Base-by-base conservation (phyloP, 2,797 vertebrate species). In the Trichosurus vulpecula region DNA sequence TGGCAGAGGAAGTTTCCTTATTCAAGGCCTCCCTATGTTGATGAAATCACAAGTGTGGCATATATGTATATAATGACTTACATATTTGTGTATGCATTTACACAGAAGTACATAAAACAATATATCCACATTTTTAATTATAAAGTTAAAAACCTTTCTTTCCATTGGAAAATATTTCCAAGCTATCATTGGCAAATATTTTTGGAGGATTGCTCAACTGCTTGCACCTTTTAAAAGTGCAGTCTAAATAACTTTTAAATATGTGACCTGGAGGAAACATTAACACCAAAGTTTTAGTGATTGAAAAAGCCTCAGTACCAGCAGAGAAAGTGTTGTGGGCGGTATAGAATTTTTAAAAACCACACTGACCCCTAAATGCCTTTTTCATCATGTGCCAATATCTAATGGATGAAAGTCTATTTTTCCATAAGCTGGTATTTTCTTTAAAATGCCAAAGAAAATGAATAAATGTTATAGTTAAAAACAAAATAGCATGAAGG, bases 131-230 rank as follows among this genome's bases (percentile, higher is more conserved):
- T 95, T 92, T 94, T 93, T 94, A 30, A 81, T 92, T 14, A 94
- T 35, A 11, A 92, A 94, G 56, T 54, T 90, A 91, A 96, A 95
- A 92, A 35, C 2, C 29, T 93, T 54, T 25, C 27, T 52, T 95
- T 96, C 95, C 54, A 92, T 35, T 61, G 30, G 55, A 96, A 96
- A 90, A 56, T 47, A 90, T 90, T 93, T 93, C 81, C 51, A 90
- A 47, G 9, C 53, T 94, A n/a, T 61, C 94, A 95, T 51, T 81
- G 91, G 95, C 90, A 92, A 35, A 53, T 61, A 58, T 13, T 91
- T 94, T 93, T 81, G 54, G 89, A 91, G 90, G 52, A 53, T 90
- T 31, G 93, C 6, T 91, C 90, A 52, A 93, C 2, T 25, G 53
- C 2, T 56, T 91, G 5, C 54, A n/a, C 8, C 47, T 89, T 93